phyloP scores from a whole-genome alignment of 2,888 invertebrate species.

The Eugnorisma glareosa region DNA sequence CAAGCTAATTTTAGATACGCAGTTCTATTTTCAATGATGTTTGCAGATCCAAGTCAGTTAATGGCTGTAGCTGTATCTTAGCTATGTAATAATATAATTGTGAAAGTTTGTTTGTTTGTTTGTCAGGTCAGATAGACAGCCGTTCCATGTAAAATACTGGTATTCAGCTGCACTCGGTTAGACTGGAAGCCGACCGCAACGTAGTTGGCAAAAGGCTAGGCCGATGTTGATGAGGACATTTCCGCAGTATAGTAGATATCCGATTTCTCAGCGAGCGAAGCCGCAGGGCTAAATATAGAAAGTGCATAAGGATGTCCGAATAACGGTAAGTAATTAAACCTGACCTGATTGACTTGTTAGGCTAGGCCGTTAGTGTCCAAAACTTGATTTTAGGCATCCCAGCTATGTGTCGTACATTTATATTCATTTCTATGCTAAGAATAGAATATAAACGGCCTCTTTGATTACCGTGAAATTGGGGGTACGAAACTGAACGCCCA shows the following conservation, averaged over 20 bases:
- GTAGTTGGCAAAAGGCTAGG: not conserved
- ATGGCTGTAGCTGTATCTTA: constrained; percentile 3
- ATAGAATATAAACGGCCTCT: constrained; percentile 32
- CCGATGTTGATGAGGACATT: not conserved
- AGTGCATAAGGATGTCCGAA: constrained; percentile 32
- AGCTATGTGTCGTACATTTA: constrained; percentile 16
- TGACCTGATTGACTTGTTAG: constrained; percentile 42
- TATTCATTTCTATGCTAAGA: constrained; percentile 10
- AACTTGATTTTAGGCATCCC: constrained; percentile 42
- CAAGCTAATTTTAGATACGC: constrained; percentile 12
- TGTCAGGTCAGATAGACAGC: not conserved
- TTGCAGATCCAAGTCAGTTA: constrained; percentile 16
- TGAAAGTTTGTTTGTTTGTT: not conserved
- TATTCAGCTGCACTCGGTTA: not conserved
- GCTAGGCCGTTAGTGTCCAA: constrained; percentile 49
- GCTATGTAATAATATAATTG: not conserved
- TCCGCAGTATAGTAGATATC: not conserved
- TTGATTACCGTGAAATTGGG: constrained; percentile 22
- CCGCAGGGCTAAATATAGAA: not conserved
- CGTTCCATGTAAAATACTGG: not conserved
- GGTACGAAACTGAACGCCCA: not conserved
- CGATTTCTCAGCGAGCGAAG: not conserved
- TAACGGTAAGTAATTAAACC: constrained; percentile 56
- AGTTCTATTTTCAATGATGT: constrained; percentile 24
- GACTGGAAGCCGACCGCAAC: not conserved